Percentiles rank a stretch among this genome's conserved stretches.
Evolutionary conservation across 2,888 invertebrate species (phyloP).

Genomic region (Congeria kusceri): DNA sequence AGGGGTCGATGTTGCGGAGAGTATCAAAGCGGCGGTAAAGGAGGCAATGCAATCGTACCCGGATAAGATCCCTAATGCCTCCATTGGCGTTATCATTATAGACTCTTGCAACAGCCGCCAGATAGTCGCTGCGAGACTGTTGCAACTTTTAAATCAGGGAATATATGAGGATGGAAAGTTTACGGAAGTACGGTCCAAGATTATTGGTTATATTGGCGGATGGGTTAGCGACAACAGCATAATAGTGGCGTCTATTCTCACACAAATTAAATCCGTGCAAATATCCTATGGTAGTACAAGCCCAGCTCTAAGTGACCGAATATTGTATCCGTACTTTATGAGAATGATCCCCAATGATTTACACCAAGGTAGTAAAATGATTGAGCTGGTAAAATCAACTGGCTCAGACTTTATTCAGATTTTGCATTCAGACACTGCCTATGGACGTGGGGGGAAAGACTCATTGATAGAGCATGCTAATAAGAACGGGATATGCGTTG

Average conservation of each 20-base stretch:
- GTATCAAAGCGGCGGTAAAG: constrained; percentile 26
- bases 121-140: constrained; percentile 22
- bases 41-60: not conserved
- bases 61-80: constrained; percentile 17
- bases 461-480: constrained; percentile 4
- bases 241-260: constrained; percentile 21
- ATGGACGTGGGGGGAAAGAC: constrained; percentile 40
- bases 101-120: constrained; percentile 40
- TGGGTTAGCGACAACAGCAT: constrained; percentile 38
- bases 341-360: constrained; percentile 37
- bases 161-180: constrained; percentile 25
- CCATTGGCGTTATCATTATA: constrained; percentile 38
- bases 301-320: constrained; percentile 32
- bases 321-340: constrained; percentile 47
- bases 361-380: constrained; percentile 41
- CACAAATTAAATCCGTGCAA: constrained; percentile 31
- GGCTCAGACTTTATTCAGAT: constrained; percentile 48
- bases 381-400: constrained; percentile 26
- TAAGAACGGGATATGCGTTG: constrained; percentile 24
- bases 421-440: constrained; percentile 40
- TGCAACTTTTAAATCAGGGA: constrained; percentile 18
- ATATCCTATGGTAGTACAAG: constrained; percentile 37
- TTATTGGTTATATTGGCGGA: constrained; percentile 30
- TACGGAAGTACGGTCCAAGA: constrained; percentile 19
- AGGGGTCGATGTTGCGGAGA: constrained; percentile 31